Base-by-base conservation (phyloP, 2,888 invertebrate genomes). In the Stramonita haemastoma region DNA sequence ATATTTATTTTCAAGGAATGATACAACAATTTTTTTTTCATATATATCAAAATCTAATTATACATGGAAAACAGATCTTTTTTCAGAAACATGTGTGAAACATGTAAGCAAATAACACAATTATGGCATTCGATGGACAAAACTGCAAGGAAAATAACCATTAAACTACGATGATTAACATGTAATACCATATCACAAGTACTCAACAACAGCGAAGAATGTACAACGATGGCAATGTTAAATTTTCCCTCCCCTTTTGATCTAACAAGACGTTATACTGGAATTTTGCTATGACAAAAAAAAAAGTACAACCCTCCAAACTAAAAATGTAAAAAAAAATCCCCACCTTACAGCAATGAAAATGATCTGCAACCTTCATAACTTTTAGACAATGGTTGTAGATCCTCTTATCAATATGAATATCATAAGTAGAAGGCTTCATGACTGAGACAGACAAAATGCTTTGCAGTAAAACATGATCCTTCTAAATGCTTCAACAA, bases 1-100 rank as follows among this genome's bases (percentile, higher is more conserved):
- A 83, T 83, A 83, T 83, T 83, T 83, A 83, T 83, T 83, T 83
- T 83, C 83, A 83, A n/a, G 83, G 22, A 83, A 36, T 22, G 36
- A 83, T 83, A 46, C 83, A 83, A 34, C 32, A 19, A 15, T 77
- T 34, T 13, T 79, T 79, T 1, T 34, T n/a, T n/a, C n/a, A n/a
- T 6, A 29, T 79, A 34, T 34, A 34, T 79, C 32, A 79, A 34
- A 34, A 46, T 83, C 26, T 46, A 36, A 36, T 46, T 46, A 46
- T 83, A 83, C 22, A n/a, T 11, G 26, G 5, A 46, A 46, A 34
- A 83, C 46, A 83, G 32, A 46, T 83, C 83, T 83, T 15, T 46
- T 83, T 15, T 46, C 4, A 46, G 46, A 29, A 79, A 34, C 19
- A 34, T 17, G 15, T 79, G 22, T 22, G 11, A 77, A 79, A 83